Conservation (phyloP, 2,888 invertebrate species). For the Apamea anceps region DNA sequence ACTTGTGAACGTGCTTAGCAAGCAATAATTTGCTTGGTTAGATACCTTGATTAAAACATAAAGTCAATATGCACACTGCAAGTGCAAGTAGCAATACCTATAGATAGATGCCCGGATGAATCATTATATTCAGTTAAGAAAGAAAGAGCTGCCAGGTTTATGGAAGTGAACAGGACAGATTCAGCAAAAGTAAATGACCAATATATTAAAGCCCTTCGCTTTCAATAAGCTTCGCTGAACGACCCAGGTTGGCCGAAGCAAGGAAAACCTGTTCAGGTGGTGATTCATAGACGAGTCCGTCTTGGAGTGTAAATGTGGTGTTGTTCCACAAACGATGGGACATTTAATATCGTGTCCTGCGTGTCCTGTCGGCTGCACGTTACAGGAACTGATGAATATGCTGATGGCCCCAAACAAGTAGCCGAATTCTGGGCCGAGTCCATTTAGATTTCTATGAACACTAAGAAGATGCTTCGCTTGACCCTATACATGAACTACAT, state of each 20-base stretch:
- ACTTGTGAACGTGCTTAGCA: not conserved
- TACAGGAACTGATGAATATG: too few species aligned
- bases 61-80: not conserved
- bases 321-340: too few species aligned
- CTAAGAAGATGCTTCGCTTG: not conserved
- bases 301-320: too few species aligned
- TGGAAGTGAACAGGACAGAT: not conserved
- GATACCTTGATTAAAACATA: not conserved
- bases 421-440: too few species aligned
- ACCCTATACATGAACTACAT: not conserved
- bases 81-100: not conserved
- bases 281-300: too few species aligned
- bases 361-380: too few species aligned
- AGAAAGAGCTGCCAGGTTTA: not conserved
- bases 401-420: too few species aligned
- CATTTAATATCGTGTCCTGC: too few species aligned
- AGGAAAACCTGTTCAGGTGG: too few species aligned
- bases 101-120: not conserved
- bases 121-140: not conserved
- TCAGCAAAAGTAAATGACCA: not conserved
- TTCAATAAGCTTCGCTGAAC: not conserved
- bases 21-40: not conserved
- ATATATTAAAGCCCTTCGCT: not conserved
- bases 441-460: too few species aligned
- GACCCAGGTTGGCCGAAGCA: too few species aligned